These are phyloP conservation scores for Euspilapteryx auroguttella DNA, from an alignment of 2,888 invertebrate species.

Conservation along the genomic window DNA sequence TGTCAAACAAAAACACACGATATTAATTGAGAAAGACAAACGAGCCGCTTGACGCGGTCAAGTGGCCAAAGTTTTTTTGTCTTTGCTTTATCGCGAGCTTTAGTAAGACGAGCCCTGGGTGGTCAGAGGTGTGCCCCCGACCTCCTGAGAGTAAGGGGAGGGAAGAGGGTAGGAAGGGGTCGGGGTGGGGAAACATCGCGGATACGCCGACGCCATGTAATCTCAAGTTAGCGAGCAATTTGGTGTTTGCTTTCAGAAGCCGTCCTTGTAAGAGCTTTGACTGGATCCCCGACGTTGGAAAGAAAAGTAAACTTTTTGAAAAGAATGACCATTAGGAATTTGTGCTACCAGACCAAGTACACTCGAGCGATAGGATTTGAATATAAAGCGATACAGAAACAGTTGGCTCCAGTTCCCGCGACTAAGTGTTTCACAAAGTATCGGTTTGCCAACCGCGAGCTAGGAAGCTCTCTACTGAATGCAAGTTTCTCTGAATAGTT, in stretches of 20 bases:
- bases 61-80: slow-evolving; percentile 26
- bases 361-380: too few species aligned
- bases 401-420: too few species aligned
- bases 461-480: too few species aligned
- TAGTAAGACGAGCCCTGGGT: slow-evolving; percentile 15
- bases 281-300: slow-evolving; percentile 21
- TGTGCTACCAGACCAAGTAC: too few species aligned
- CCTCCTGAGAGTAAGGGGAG: slow-evolving; percentile 11
- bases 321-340: slow-evolving; percentile 1
- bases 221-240: slow-evolving; percentile 46
- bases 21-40: too few species aligned
- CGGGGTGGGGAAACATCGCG: background rate
- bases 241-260: slow-evolving; percentile 39
- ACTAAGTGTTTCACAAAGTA: too few species aligned
- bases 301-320: slow-evolving; percentile 3
- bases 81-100: slow-evolving; percentile 20
- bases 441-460: too few species aligned
- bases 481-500: too few species aligned
- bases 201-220: slow-evolving; percentile 21
- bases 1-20: too few species aligned
- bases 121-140: slow-evolving; percentile 10
- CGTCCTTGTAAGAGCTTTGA: slow-evolving; percentile 20
- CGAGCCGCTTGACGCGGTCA: slow-evolving; percentile 15
- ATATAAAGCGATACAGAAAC: too few species aligned
- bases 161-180: slow-evolving; percentile 9